These are phyloP conservation scores for Bettongia penicillata DNA, from an alignment of 2,113 vertebrate species.

Conservation along the genomic window DNA sequence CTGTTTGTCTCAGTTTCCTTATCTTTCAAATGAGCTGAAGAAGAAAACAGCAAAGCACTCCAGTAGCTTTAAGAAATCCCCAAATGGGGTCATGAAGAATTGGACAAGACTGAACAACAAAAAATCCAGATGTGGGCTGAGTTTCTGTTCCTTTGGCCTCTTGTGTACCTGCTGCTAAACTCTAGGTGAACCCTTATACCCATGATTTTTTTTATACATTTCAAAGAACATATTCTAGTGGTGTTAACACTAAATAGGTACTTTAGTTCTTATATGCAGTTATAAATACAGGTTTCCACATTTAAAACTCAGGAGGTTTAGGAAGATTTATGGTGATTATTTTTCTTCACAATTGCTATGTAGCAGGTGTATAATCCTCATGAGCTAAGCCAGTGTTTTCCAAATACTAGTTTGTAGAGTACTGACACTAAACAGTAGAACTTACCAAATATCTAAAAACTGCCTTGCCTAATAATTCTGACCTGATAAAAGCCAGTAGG, in stretches of 20 bases:
- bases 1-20: not conserved
- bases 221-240: constrained; percentile 4
- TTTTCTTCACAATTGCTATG: not conserved
- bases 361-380: not conserved
- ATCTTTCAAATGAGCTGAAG: not conserved
- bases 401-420: not conserved
- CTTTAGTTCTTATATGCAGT: not conserved
- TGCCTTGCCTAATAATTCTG: not conserved
- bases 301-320: not conserved
- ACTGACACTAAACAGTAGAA: not conserved
- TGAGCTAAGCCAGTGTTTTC: not conserved
- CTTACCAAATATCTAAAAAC: not conserved
- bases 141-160: not conserved
- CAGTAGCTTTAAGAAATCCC: not conserved
- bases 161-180: not conserved
- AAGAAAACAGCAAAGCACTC: not conserved
- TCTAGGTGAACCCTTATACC: not conserved
- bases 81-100: not conserved
- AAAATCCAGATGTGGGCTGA: too few species aligned
- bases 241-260: constrained; percentile 6
- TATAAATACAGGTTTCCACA: constrained; percentile 14
- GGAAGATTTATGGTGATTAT: not conserved
- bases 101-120: too few species aligned
- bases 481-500: not conserved
- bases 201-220: not conserved